Conservation (phyloP, 2,797 vertebrate genomes). For the Pempheris klunzingeri region DNA sequence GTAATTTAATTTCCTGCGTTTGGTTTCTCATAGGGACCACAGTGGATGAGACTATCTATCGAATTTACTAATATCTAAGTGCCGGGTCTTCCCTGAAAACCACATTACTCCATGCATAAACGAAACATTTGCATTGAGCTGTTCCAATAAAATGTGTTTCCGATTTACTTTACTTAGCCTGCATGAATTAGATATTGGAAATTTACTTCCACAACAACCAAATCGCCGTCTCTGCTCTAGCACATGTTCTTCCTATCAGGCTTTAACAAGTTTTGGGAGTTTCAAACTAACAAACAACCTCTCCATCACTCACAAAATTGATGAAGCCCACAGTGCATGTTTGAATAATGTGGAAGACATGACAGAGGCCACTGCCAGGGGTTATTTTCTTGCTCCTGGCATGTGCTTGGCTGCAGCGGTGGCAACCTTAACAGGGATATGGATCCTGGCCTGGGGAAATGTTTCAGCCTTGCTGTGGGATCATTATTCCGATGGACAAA, state of each 20-base stretch:
- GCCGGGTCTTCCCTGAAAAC: constrained; percentile 83
- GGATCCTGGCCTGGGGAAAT: constrained; percentile 80
- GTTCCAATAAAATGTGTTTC: constrained; percentile 65
- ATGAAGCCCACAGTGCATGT: constrained; percentile 56
- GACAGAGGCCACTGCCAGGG: constrained; percentile 56
- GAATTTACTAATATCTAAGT: constrained; percentile 87
- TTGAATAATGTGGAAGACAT: constrained; percentile 71
- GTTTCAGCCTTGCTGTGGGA: constrained; percentile 74
- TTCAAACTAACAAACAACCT: constrained; percentile 39
- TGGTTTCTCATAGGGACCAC: constrained; percentile 79
- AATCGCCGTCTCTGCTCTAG: constrained; percentile 31
- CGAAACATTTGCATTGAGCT: constrained; percentile 80
- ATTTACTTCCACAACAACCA: constrained; percentile 63
- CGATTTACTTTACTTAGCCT: constrained; percentile 68
- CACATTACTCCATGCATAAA: constrained; percentile 81
- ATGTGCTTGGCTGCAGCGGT: constrained; percentile 65
- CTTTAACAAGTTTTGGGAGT: constrained; percentile 52
- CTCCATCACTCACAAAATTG: constrained; percentile 42
- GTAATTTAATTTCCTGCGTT: constrained; percentile 85
- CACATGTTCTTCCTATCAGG: constrained; percentile 9
- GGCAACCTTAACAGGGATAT: constrained; percentile 74
- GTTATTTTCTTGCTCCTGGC: constrained; percentile 61
- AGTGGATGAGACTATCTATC: constrained; percentile 79
- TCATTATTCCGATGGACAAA: constrained; percentile 85
- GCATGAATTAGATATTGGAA: constrained; percentile 73